Conservation (phyloP, 2,888 invertebrate genomes). For the Koerneria pararmatus region DNA sequence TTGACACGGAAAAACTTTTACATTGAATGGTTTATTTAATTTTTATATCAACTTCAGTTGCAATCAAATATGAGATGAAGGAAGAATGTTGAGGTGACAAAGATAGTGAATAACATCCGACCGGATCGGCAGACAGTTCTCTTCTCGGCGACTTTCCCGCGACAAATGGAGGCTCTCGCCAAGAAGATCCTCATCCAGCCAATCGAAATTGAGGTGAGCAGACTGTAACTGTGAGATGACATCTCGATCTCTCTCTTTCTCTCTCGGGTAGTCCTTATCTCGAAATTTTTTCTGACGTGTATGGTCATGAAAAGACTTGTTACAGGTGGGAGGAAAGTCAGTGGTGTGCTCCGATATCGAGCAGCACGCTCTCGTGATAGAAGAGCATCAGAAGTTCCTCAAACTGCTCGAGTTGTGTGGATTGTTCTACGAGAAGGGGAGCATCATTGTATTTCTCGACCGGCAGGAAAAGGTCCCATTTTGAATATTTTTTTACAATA, state of each 20-base stretch:
- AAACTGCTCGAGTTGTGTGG: slow-evolving; percentile 89
- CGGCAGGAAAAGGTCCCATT: slow-evolving; percentile 72
- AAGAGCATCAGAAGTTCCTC: slow-evolving; percentile 94
- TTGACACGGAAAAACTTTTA: too few species aligned
- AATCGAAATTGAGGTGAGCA: slow-evolving; percentile 72
- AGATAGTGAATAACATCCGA: slow-evolving; percentile 87
- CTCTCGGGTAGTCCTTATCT: too few species aligned
- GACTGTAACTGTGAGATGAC: background rate
- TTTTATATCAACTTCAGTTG: too few species aligned
- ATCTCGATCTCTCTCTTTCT: slow-evolving; percentile 12
- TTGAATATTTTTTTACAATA: background rate
- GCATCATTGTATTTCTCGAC: slow-evolving; percentile 93
- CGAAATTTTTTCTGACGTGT: background rate
- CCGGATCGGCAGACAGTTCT: slow-evolving; percentile 90
- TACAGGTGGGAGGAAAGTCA: slow-evolving; percentile 77
- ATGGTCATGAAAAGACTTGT: background rate
- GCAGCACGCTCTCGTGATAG: slow-evolving; percentile 84
- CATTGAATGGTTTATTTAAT: too few species aligned
- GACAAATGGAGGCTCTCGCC: slow-evolving; percentile 97
- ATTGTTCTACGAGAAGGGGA: slow-evolving; percentile 67
- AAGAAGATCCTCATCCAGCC: slow-evolving; percentile 86
- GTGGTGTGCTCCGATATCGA: slow-evolving; percentile 96
- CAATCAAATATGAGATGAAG: too few species aligned
- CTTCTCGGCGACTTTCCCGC: slow-evolving; percentile 97
- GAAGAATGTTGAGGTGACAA: too few species aligned